phyloP scores from a whole-genome alignment of 2,888 invertebrate species.

The Ornithoptera priamus region DNA sequence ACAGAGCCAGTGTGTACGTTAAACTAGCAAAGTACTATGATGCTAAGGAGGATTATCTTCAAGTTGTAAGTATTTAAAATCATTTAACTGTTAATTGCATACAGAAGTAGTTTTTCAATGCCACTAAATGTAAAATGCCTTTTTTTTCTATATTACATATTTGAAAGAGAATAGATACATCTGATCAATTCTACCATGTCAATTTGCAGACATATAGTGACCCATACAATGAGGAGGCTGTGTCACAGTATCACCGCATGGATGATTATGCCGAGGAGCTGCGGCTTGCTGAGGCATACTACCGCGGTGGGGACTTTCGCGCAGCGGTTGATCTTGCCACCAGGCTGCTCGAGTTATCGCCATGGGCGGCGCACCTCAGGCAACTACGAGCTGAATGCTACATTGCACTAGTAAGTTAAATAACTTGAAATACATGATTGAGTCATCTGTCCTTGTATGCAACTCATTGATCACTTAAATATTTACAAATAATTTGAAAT shows the following conservation, averaged over 20 bases:
- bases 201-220: constrained; percentile 75
- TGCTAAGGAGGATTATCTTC: constrained; percentile 89
- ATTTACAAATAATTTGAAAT: not conserved
- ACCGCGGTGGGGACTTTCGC: constrained; percentile 74
- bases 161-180: no score
- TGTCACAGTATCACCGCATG: constrained; percentile 84
- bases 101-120: not conserved
- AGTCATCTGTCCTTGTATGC: not conserved
- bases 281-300: constrained; percentile 78
- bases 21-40: constrained; percentile 92
- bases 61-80: constrained; percentile 85
- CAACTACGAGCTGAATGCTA: constrained; percentile 93
- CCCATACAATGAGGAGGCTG: constrained; percentile 88
- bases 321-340: constrained; percentile 75
- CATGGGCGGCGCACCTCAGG: constrained; percentile 92
- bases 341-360: constrained; percentile 90
- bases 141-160: constrained; percentile 7
- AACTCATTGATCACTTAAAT: no score
- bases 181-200: no score
- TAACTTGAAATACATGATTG: not conserved
- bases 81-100: not conserved
- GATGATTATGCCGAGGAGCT: constrained; percentile 83
- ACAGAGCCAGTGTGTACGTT: constrained; percentile 92
- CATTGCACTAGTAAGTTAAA: constrained; percentile 76
- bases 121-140: not conserved